These are phyloP conservation scores for Seriola quinqueradiata DNA, from an alignment of 2,113 vertebrate species.

Conservation along the genomic window DNA sequence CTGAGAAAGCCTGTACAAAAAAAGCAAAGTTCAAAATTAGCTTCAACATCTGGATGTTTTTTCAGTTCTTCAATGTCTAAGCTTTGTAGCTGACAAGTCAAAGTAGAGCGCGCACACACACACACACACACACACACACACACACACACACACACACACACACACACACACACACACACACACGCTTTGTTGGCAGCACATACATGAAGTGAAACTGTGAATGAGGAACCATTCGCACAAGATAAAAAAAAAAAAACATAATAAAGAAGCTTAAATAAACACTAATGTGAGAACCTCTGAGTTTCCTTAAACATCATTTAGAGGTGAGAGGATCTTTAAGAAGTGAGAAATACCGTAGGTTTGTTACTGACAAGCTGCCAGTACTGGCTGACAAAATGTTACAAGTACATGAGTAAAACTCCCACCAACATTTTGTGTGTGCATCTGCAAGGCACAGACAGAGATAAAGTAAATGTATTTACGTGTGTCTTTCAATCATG, in stretches of 20 bases:
- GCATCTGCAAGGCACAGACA: not conserved
- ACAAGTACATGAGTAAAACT: not conserved
- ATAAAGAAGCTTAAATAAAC: not conserved
- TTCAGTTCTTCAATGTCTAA: not conserved
- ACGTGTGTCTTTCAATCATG: too few species aligned
- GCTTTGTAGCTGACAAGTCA: not conserved
- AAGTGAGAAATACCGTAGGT: not conserved
- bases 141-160: not conserved
- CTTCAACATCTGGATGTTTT: not conserved
- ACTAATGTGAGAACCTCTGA: not conserved
- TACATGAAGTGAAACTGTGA: conserved; percentile 63
- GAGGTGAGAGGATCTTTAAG: not conserved
- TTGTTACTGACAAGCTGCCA: not conserved
- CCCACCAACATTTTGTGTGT: not conserved
- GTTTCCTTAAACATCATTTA: not conserved
- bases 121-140: too few species aligned
- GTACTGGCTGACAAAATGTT: not conserved
- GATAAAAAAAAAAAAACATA: not conserved
- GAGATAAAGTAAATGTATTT: not conserved
- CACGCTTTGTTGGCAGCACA: too few species aligned
- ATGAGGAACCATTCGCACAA: conserved; percentile 3
- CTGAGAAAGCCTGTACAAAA: not conserved
- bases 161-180: not conserved
- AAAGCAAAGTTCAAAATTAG: not conserved
- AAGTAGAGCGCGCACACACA: too few species aligned